Percentiles rank a stretch among this genome's conserved stretches.
These are phyloP conservation scores for Ametastegia equiseti DNA, from an alignment of 2,888 invertebrate species.

Conservation along the genomic window DNA sequence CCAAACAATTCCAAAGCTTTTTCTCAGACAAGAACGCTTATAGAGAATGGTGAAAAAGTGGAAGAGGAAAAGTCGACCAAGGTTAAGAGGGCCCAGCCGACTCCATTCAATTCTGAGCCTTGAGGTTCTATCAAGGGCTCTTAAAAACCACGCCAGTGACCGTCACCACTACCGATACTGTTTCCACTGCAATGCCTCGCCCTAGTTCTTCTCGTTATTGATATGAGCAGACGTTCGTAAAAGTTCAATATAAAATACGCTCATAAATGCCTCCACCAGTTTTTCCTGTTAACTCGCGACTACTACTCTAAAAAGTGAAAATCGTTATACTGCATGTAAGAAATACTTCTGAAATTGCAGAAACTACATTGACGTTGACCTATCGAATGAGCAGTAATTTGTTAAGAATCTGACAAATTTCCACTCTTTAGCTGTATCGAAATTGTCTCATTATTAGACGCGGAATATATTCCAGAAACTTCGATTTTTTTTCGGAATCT, in stretches of 20 bases:
- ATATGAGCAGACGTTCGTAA: conserved; percentile 11
- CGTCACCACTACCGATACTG: background rate
- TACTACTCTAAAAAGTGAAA: too few species aligned
- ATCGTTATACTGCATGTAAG: too few species aligned
- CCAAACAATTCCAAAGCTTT: background rate
- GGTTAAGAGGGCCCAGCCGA: conserved; percentile 6
- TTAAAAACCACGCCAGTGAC: background rate
- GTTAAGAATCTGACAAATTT: too few species aligned
- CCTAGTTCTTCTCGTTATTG: background rate
- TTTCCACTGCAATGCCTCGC: background rate
- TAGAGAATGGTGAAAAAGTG: background rate
- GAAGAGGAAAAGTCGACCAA: background rate
- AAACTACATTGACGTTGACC: too few species aligned
- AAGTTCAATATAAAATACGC: background rate
- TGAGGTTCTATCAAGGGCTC: conserved; percentile 23
- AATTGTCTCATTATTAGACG: too few species aligned
- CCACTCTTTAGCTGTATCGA: too few species aligned
- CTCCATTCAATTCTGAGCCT: conserved; percentile 36
- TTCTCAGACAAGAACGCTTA: background rate
- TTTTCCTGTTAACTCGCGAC: too few species aligned
- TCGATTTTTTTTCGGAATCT: too few species aligned
- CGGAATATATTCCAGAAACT: too few species aligned
- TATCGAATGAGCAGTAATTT: too few species aligned
- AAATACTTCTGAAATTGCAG: too few species aligned
- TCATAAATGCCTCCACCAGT: background rate